Conservation (phyloP, 2,797 vertebrate genomes). For the Coregonus sp. region DNA sequence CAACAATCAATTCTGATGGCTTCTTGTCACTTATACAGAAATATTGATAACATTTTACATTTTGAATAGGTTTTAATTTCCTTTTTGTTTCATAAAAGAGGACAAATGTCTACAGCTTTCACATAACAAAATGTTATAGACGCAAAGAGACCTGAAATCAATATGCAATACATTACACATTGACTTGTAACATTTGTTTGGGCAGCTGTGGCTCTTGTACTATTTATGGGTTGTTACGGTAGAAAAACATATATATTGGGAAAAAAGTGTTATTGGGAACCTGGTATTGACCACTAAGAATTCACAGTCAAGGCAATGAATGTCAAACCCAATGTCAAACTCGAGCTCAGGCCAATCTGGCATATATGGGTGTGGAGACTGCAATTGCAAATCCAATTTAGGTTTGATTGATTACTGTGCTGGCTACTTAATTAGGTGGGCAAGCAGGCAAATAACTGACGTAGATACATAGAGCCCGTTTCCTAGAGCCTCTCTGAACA, state of each 20-base stretch:
- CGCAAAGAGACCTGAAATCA: constrained; percentile 46
- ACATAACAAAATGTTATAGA: constrained; percentile 44
- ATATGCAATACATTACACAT: constrained; percentile 18
- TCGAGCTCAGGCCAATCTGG: constrained; percentile 45
- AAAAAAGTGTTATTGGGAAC: too few species aligned
- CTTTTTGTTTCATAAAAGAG: too few species aligned
- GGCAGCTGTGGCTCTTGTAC: too few species aligned
- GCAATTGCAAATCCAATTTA: constrained; percentile 70
- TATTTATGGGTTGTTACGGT: too few species aligned
- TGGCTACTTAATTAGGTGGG: constrained; percentile 64
- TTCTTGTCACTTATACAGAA: not conserved
- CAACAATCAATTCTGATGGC: too few species aligned
- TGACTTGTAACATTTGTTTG: constrained; percentile 17
- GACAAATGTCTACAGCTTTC: constrained; percentile 15
- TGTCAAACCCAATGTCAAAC: constrained; percentile 66
- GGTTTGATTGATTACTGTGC: constrained; percentile 69
- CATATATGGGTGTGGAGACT: constrained; percentile 28
- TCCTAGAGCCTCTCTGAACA: constrained; percentile 52
- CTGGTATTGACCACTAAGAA: too few species aligned
- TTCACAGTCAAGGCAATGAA: constrained; percentile 30
- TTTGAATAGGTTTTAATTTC: too few species aligned
- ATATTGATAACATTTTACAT: constrained; percentile 20
- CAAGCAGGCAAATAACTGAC: constrained; percentile 66
- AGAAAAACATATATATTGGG: too few species aligned
- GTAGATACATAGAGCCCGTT: constrained; percentile 64